A percentile compares a stretch with the other conserved stretches of the same genome.
These are phyloP conservation scores for Drosophila arawakana DNA, from an alignment of 1,140 invertebrate genomes.

Conservation along the genomic window DNA sequence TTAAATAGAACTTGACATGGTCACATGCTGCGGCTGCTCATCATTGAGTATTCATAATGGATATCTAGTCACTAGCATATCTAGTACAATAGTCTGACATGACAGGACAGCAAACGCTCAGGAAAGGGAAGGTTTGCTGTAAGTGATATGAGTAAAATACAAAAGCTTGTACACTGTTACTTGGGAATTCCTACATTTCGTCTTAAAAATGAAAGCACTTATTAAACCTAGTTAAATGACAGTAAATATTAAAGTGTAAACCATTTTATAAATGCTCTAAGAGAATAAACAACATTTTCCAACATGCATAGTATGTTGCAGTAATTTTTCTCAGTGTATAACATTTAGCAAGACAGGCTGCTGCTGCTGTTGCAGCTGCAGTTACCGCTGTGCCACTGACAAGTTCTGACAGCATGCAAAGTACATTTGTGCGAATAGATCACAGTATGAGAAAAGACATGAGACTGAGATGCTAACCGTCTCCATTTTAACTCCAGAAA, in stretches of 20 bases:
- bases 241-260: no score
- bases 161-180: conserved; percentile 20
- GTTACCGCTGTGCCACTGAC: conserved; percentile 38
- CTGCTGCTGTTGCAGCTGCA: conserved; percentile 29
- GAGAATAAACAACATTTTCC: no score
- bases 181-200: no score
- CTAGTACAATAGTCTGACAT: conserved; percentile 21
- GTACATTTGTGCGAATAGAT: conserved; percentile 43
- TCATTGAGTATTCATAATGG: conserved; percentile 41
- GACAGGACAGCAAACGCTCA: not conserved
- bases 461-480: conserved; percentile 4
- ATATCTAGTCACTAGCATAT: conserved; percentile 19
- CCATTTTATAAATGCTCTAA: no score
- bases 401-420: conserved; percentile 46
- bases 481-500: conserved; percentile 31
- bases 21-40: conserved; percentile 36
- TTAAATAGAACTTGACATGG: conserved; percentile 42
- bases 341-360: conserved; percentile 33
- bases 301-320: no score
- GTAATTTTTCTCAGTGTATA: not conserved
- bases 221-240: no score
- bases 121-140: conserved; percentile 5
- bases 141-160: conserved; percentile 41
- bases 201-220: no score
- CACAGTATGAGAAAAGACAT: conserved; percentile 8